Conservation (phyloP, 2,113 vertebrate genomes). For the Nasalis larvatus region DNA sequence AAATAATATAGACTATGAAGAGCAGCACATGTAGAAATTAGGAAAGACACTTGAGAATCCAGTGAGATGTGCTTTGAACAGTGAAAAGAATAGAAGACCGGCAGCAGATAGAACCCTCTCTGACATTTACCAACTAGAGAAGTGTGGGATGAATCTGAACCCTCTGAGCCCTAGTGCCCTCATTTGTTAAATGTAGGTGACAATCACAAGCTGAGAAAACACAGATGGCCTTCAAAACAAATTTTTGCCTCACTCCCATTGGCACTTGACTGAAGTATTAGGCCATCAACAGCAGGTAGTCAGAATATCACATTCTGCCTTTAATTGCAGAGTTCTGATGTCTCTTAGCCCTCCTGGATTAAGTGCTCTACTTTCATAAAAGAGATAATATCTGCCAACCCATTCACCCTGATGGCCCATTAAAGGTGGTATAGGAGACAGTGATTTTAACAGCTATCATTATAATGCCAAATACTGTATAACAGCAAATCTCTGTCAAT, state of each 20-base stretch:
- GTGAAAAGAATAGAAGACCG: neutral
- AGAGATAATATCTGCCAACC: neutral
- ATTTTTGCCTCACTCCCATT: neutral
- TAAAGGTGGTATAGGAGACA: neutral
- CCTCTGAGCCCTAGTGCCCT: neutral
- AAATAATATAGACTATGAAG: neutral
- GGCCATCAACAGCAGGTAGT: neutral
- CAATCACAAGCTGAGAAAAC: conserved; percentile 51
- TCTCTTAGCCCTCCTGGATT: neutral
- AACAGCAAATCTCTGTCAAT: neutral
- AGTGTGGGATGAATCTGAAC: neutral
- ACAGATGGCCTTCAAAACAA: conserved; percentile 44
- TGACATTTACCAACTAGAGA: neutral
- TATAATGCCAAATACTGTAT: neutral
- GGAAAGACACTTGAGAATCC: neutral
- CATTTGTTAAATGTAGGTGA: conserved; percentile 44
- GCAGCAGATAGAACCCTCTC: neutral
- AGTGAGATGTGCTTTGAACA: neutral
- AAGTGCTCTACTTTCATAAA: neutral
- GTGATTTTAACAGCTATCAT: neutral
- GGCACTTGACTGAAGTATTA: neutral
- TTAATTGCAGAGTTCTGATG: neutral
- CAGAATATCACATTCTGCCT: neutral
- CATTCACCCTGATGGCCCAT: neutral
- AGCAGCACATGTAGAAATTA: neutral